Evolutionary conservation across 2,113 vertebrate genomes (phyloP).

Genomic region (Tachuris rubrigastra): DNA sequence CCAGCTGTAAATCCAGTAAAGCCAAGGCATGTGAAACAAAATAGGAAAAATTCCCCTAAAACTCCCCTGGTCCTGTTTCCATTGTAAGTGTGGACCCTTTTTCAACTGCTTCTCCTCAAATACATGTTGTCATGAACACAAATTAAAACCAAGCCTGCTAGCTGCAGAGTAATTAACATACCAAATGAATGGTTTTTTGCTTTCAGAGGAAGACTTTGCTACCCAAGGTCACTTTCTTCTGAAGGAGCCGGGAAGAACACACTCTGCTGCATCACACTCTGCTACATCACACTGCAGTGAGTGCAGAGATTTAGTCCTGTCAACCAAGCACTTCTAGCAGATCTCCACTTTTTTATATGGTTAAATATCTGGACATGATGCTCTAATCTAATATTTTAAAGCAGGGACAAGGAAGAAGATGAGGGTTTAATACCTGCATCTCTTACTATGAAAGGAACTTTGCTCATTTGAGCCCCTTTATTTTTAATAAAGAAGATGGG

Average conservation of each 20-base stretch:
- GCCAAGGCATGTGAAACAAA: not conserved
- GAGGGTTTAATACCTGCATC: not conserved
- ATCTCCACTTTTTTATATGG: slow-evolving; percentile 1
- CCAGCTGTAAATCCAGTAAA: not conserved
- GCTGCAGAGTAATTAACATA: slow-evolving; percentile 69
- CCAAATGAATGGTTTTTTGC: slow-evolving; percentile 42
- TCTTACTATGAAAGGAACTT: not conserved
- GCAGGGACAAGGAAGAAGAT: not conserved
- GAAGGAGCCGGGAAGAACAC: not conserved
- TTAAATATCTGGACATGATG: slow-evolving; percentile 33
- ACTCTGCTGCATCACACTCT: not conserved
- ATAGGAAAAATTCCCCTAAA: not conserved
- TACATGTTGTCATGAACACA: slow-evolving; percentile 12
- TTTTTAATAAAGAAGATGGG: not conserved
- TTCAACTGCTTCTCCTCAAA: slow-evolving; percentile 28
- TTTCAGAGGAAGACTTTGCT: slow-evolving; percentile 49
- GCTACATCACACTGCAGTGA: slow-evolving; percentile 3
- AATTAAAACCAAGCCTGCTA: slow-evolving; percentile 40
- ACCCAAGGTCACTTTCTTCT: slow-evolving; percentile 66
- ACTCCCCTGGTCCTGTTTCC: not conserved
- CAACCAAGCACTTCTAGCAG: slow-evolving; percentile 21
- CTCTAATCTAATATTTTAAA: not conserved
- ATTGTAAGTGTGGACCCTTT: not conserved
- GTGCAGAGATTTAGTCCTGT: not conserved
- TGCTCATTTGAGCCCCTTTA: not conserved